Evolutionary conservation across 1,140 invertebrate species (phyloP), one percentile per base, ranked within the genome.

Genomic region (Plutomurus gul): DNA sequence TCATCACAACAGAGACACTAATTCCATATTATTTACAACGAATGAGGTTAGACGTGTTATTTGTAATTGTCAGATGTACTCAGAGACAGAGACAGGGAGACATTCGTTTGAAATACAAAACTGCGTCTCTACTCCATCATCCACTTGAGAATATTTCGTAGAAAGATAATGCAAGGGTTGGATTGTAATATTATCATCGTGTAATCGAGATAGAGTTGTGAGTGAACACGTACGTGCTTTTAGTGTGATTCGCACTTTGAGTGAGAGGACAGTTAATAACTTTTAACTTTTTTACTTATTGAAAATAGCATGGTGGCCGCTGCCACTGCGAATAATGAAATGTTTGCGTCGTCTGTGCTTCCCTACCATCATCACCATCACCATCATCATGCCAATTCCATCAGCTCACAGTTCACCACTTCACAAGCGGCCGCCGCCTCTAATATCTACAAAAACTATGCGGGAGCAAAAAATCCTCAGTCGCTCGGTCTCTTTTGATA

Each of bases 381-480:
- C 30, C 75, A 77, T 40, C 49, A 46, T 22, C 36, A 49, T 60
- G 25, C 74, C 46, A 80, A 76, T 46, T 60, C 73, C 27, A 73
- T 80, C n/a, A 65, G 56, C 56, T 73, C 78, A 43, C 79, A 75
- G 47, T 80, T 80, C 72, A 75, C 43, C 25, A 47, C 79, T 27
- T 73, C 79, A 51, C 73, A 75, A 75, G 70, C 79, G 1, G 72
- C 75, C 20, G 76, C 79, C n/a, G 56, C 56, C 56, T 72, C 79
- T 11, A 76, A 36, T 36, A 80, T 80, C 75, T 81, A 81, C 76
- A 81, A 81, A 81, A 77, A 77, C 46, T 81, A 81, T 77, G 75
- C 79, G 13, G 56, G 56, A 65, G 76, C 75, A 74, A 77, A 77
- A 70, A 80, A 80, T 80, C 70, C 79, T 27, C 79, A 80, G 47